These are phyloP conservation scores for Brachyhypopomus occidentalis DNA, from an alignment of 2,113 vertebrate species.

Conservation along the genomic window DNA sequence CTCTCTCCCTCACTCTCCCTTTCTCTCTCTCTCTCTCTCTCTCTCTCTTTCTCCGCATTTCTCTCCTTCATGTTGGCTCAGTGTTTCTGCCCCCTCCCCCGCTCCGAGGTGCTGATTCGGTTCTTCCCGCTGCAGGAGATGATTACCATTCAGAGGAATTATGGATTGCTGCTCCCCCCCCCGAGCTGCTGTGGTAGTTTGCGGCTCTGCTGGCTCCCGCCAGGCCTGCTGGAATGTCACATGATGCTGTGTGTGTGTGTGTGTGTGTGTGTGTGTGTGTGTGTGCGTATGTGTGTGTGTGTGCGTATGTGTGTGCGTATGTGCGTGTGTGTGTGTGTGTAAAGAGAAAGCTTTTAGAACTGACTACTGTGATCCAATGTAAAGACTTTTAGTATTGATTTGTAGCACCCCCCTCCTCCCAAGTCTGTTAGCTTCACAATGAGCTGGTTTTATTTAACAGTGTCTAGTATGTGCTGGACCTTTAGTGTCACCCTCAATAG, in stretches of 20 bases:
- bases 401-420: not conserved
- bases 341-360: not conserved
- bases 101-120: slow-evolving; percentile 53
- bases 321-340: slow-evolving; percentile 11
- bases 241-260: slow-evolving; percentile 30
- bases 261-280: not conserved
- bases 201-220: slow-evolving; percentile 34
- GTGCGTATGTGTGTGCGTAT: not conserved
- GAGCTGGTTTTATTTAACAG: not conserved
- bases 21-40: not conserved
- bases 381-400: slow-evolving; percentile 17
- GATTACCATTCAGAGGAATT: slow-evolving; percentile 56
- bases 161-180: slow-evolving; percentile 46
- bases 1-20: not conserved
- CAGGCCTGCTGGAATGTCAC: slow-evolving; percentile 23
- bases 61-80: slow-evolving; percentile 20
- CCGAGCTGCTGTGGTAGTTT: slow-evolving; percentile 33
- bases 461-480: not conserved
- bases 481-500: not conserved
- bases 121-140: slow-evolving; percentile 42
- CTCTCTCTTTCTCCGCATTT: slow-evolving; percentile 36
- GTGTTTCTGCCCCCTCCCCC: slow-evolving; percentile 7
- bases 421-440: not conserved
- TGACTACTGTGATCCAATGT: not conserved
- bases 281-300: not conserved